phyloP scores from a whole-genome alignment of 1,140 invertebrate species.

The Cyclina sinensis region DNA sequence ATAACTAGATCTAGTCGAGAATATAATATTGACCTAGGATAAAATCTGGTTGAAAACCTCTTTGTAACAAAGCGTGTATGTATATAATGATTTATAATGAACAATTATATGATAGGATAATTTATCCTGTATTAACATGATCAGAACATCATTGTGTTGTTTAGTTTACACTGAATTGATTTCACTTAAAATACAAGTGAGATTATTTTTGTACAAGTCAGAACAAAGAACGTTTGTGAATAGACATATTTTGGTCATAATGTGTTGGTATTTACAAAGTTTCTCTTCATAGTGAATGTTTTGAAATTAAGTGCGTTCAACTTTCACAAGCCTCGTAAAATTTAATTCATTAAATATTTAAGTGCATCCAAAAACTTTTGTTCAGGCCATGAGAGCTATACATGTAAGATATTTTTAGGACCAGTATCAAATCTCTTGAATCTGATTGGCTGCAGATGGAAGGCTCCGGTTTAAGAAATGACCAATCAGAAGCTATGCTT shows the following conservation, averaged over 20 bases:
- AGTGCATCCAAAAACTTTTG: no score
- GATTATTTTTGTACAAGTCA: neutral
- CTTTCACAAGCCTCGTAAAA: no score
- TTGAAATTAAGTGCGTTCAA: neutral
- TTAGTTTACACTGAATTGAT: constrained; percentile 21
- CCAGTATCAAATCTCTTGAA: no score
- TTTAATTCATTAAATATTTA: no score
- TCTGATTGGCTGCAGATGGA: no score
- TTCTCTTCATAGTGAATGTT: neutral
- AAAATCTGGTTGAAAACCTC: neutral
- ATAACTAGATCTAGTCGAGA: constrained; percentile 12
- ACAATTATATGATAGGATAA: constrained; percentile 7
- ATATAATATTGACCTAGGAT: constrained; percentile 8
- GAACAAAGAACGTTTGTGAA: neutral
- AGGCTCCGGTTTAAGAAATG: no score
- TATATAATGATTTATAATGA: neutral
- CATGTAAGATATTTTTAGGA: no score
- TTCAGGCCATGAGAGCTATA: no score
- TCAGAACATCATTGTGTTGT: constrained; percentile 21
- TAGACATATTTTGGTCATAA: neutral
- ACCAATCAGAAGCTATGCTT: no score
- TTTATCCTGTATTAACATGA: constrained; percentile 1
- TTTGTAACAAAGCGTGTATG: neutral
- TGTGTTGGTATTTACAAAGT: neutral
- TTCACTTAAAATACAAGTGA: neutral